A percentile compares a stretch with the other conserved stretches of the same genome.
Evolutionary conservation across 2,113 vertebrate genomes (phyloP).

Genomic region (Ranitomeya imitator): DNA sequence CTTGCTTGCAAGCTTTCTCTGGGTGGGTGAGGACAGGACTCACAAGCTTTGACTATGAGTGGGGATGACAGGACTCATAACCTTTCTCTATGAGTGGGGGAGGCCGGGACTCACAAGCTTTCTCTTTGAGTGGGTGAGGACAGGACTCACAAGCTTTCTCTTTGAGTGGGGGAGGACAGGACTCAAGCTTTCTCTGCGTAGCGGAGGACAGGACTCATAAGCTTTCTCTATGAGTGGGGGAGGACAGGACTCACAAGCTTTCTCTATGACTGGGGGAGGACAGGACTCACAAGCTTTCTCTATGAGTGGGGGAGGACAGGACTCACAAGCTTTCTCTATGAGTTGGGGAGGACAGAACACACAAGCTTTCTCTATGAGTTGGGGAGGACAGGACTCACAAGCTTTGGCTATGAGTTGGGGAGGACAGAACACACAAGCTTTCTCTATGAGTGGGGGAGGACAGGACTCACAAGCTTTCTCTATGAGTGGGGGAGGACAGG

Average conservation of each 20-base stretch:
- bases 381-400: no score
- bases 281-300: neutral
- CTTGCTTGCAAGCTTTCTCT: neutral
- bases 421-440: no score
- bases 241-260: neutral
- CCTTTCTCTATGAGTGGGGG: neutral
- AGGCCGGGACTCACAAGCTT: neutral
- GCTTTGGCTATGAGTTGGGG: no score
- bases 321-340: neutral
- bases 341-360: neutral
- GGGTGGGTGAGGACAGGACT: neutral
- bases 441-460: no score
- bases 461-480: slow-evolving; percentile 7
- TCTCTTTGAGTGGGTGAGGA: neutral
- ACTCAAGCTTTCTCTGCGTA: neutral
- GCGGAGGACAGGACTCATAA: neutral
- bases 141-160: neutral
- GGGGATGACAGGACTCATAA: neutral
- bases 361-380: no score
- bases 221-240: neutral
- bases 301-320: neutral
- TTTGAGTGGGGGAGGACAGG: neutral
- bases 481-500: neutral
- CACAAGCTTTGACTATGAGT: neutral
- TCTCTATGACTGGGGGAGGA: neutral